Evolutionary conservation across 2,888 invertebrate genomes (phyloP).

Genomic region (Cryptocheilus praepositus): DNA sequence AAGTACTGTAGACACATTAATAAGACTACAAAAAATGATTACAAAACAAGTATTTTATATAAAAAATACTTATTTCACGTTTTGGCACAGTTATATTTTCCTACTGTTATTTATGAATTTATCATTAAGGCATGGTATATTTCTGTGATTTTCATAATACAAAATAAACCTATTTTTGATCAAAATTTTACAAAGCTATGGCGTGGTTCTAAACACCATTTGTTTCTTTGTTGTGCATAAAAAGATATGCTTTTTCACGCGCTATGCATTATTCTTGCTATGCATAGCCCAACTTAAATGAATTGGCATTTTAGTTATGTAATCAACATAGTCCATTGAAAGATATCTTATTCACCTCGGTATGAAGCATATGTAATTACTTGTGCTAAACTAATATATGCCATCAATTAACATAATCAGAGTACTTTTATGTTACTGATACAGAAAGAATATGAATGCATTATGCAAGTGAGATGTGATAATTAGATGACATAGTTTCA

Average conservation of each 20-base stretch:
- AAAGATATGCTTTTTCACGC: not conserved
- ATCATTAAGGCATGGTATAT: too few relatives aligned
- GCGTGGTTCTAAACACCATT: not conserved
- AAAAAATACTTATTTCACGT: too few relatives aligned
- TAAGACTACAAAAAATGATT: too few relatives aligned
- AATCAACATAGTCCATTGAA: not conserved
- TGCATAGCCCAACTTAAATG: not conserved
- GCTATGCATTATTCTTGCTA: not conserved
- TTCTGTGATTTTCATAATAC: too few relatives aligned
- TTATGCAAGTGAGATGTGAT: constrained; percentile 14
- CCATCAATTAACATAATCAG: constrained; percentile 39
- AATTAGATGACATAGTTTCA: not conserved
- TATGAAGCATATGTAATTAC: too few relatives aligned
- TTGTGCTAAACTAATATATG: constrained; percentile 17
- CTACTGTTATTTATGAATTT: too few relatives aligned
- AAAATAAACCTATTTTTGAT: too few relatives aligned
- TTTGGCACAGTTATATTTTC: too few relatives aligned
- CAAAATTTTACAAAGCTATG: not conserved
- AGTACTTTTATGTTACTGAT: constrained; percentile 23
- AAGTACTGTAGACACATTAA: too few relatives aligned
- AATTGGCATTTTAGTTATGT: not conserved
- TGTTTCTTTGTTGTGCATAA: constrained; percentile 2
- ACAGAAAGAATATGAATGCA: constrained; percentile 20
- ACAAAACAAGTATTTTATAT: too few relatives aligned
- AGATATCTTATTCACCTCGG: not conserved